Base-by-base conservation (phyloP, 2,888 invertebrate species). In the Keiferia lycopersicella region DNA sequence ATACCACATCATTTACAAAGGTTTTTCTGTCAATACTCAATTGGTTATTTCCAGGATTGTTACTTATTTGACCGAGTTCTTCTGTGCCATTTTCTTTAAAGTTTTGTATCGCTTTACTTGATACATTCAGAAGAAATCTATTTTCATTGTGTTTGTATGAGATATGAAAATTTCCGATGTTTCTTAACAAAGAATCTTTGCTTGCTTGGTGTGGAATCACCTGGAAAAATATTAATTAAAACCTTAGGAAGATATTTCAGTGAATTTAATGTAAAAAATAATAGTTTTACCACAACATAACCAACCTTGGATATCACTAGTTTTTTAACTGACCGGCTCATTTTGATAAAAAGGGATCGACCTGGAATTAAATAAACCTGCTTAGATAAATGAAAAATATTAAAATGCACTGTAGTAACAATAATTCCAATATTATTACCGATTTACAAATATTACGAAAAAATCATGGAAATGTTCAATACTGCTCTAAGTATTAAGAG, bases 141-240 rank as follows among this genome's bases (percentile, higher is more conserved):
- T 73, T 82, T 69, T 84, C 82, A 69, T 78, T 74, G 67, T 87
- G 85, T 65, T 80, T 82, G 69, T 88, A 85, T 20, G 75, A 69
- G 65, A 86, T 67, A 30, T 80, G 75, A 22, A 82, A 53, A 64
- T 77, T 76, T 64, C 75, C 78, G 12, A 79, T 59, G 61, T 78
- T 73, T 59, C 70, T 69, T 48, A 71, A 3, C 26, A 74, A 41
- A 57, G 67, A 61, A 39, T 65, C 78, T 66, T 72, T 78, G 41
- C 73, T 66, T 30, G 67, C 41, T 65, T 68, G 66, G 60, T 73
- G 68, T 53, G 74, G 72, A 22, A 76, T 63, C 56, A 78, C 69
- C 84, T 84, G 78, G 62, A 75, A 75, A 67, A 66, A 14, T 41
- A 11, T 20, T 26, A 63, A 66, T 39, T 4, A 20, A 38, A 7